Base-by-base conservation (phyloP, 2,888 invertebrate species). In the Athripsodes cinereus region DNA sequence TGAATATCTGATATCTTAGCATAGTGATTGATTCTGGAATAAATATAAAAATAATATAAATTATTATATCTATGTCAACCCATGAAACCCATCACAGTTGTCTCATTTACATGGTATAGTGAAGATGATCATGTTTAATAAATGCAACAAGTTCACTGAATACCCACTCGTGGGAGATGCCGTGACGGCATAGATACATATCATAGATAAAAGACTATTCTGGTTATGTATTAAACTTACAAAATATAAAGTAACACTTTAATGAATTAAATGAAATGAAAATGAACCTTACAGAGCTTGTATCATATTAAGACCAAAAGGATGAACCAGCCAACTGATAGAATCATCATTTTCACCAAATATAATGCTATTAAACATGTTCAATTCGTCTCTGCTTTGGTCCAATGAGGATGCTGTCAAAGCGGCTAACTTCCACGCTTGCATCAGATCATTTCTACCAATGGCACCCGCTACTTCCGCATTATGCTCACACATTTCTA, bases 391-490 rank as follows among this genome's bases (percentile, higher is more conserved):
- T 49, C 59, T 8, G 19, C 26, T 52, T 31, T 64, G 59, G 35
- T 64, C 64, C 10, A 78, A 69, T 0, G 80, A 71, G 1, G 73
- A 73, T 10, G 84, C 83, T 26, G 90, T 85, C 54, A 91, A 75
- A 64, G 88, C 87, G 1, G 92, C 90, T 65, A 95, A 75, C 26
- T 85, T 84, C 96, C 96, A 96, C 46, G 93, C 88, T 72, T 93
- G 92, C 16, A 90, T 86, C 58, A 95, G 74, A 72, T 96, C 96
- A 55, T 82, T 79, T 53, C 94, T 84, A 0, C 90, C 90, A 53
- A 85, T 78, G 2, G 82, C 81, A 11, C 88, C 86, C 3, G 93
- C 92, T 2, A 87, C 81, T 65, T 83, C 82, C 1, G 90, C 87
- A 74, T 96, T 96, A 65, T 82, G 84, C 54, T 84, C 84, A 68